Evolutionary conservation across 2,888 invertebrate genomes (phyloP).

Genomic region (Orgyia antiqua): DNA sequence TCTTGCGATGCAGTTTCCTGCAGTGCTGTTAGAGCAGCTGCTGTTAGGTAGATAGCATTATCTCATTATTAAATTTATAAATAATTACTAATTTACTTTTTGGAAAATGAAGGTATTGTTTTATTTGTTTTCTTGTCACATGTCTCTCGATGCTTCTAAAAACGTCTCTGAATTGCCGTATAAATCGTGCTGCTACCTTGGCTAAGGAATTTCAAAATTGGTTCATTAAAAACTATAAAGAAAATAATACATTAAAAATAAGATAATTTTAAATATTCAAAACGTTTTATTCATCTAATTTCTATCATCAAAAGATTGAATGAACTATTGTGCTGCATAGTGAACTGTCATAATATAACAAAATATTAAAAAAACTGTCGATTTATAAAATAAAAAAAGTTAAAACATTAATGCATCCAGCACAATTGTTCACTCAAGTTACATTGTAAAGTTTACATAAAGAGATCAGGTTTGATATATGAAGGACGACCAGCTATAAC

Average conservation of each 20-base stretch:
- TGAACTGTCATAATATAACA: constrained; percentile 23
- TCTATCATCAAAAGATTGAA: constrained; percentile 58
- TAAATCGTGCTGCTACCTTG: too few relatives aligned
- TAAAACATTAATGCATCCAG: constrained; percentile 24
- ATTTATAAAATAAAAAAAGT: constrained; percentile 22
- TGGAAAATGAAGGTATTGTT: too few relatives aligned
- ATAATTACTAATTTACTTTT: too few relatives aligned
- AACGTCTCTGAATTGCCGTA: too few relatives aligned
- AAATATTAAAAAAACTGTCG: constrained; percentile 23
- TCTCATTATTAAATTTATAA: too few relatives aligned
- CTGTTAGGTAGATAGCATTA: too few relatives aligned
- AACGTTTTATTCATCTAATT: constrained; percentile 67
- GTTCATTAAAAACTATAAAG: constrained; percentile 4
- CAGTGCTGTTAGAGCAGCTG: too few relatives aligned
- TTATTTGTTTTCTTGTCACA: too few relatives aligned
- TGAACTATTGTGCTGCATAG: constrained; percentile 53
- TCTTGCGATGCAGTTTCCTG: too few relatives aligned
- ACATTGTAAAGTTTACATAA: constrained; percentile 67
- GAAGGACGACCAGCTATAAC: constrained; percentile 57
- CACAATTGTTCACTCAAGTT: constrained; percentile 51
- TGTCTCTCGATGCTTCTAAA: too few relatives aligned
- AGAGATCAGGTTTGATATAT: constrained; percentile 66
- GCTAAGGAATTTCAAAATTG: too few relatives aligned
- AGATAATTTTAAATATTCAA: constrained; percentile 39
- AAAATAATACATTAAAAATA: constrained; percentile 24